A percentile compares a stretch with the other conserved stretches of the same genome.
Conservation (phyloP, 2,888 invertebrate species). For the Ceraclea dissimilis region DNA sequence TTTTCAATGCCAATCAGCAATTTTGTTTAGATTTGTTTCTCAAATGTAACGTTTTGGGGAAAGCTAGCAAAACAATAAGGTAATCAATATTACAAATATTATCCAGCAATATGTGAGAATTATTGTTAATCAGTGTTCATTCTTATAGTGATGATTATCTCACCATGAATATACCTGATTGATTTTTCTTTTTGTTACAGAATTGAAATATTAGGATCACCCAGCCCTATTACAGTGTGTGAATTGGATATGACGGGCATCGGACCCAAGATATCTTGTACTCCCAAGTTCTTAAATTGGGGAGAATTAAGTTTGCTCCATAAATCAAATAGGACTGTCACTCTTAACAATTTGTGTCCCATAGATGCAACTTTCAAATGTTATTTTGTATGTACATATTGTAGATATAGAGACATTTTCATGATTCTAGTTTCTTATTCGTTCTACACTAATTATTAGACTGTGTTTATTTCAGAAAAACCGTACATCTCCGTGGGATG, state of each 20-base stretch:
- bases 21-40: conserved; percentile 1
- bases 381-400: conserved; percentile 8
- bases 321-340: neutral
- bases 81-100: neutral
- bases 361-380: conserved; percentile 7
- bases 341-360: conserved; percentile 3
- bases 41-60: conserved; percentile 5
- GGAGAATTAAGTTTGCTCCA: conserved; percentile 13
- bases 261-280: conserved; percentile 5
- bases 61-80: neutral
- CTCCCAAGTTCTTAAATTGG: conserved; percentile 5
- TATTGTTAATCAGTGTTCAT: too few species aligned
- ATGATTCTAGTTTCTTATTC: too few species aligned
- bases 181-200: conserved; percentile 8
- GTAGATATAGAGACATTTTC: neutral
- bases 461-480: conserved; percentile 8
- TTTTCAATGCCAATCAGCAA: conserved; percentile 4
- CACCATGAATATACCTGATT: too few species aligned
- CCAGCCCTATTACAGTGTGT: conserved; percentile 4
- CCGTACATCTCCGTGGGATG: conserved; percentile 3
- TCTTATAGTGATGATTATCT: too few species aligned
- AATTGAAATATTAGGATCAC: conserved; percentile 10
- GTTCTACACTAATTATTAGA: too few species aligned
- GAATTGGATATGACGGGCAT: conserved; percentile 6
- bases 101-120: too few species aligned